Percentiles rank a stretch among this genome's conserved stretches.
Conservation (phyloP, 1,140 invertebrate genomes). For the Apocrypta bakeri region DNA sequence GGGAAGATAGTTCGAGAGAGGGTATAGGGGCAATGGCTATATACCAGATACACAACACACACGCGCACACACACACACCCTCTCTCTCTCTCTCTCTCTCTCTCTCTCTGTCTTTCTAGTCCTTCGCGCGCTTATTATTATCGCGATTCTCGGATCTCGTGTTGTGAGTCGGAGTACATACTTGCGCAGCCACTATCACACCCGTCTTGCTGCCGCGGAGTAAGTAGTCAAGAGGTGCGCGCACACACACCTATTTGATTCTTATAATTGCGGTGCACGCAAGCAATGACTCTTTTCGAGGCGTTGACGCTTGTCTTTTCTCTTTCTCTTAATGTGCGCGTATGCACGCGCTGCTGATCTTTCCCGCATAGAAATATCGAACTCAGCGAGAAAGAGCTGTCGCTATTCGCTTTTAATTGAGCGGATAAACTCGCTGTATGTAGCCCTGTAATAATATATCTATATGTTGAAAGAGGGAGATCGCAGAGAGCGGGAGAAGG, state of each 20-base stretch:
- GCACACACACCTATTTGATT: constrained; percentile 48
- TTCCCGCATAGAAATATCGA: too few relatives aligned
- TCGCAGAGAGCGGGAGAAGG: constrained; percentile 2
- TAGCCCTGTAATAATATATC: constrained; percentile 64
- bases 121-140: constrained; percentile 3
- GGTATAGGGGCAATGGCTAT: constrained; percentile 1
- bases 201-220: not conserved
- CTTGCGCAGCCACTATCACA: not conserved
- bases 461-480: constrained; percentile 52
- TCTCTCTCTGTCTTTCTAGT: constrained; percentile 31
- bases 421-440: constrained; percentile 30
- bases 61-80: not conserved
- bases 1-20: constrained; percentile 41
- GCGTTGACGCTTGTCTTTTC: not conserved
- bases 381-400: too few relatives aligned
- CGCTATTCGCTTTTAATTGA: constrained; percentile 45
- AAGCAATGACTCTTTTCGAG: constrained; percentile 38
- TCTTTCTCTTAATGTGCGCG: too few relatives aligned
- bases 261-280: constrained; percentile 66
- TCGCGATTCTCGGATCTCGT: constrained; percentile 32
- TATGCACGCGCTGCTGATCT: too few relatives aligned
- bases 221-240: constrained; percentile 40
- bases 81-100: constrained; percentile 25
- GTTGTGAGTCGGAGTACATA: not conserved
- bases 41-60: not conserved